Evolutionary conservation across 1,140 invertebrate genomes (phyloP).

Genomic region (Piezodorus guildinii): DNA sequence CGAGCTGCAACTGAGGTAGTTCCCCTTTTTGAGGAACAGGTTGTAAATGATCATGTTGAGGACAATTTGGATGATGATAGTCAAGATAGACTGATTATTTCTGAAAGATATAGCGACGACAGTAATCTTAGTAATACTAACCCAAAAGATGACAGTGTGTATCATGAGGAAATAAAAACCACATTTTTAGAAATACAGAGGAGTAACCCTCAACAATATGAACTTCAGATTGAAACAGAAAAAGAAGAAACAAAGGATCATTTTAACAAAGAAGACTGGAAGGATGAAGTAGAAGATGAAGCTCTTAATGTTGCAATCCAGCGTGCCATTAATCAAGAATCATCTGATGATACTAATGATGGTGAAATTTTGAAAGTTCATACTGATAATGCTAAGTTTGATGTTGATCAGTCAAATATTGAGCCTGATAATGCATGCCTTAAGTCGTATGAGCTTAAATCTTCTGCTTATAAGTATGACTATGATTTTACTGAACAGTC

Average conservation of each 20-base stretch:
- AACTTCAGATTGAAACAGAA: conserved; percentile 4
- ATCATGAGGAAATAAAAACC: conserved; percentile 10
- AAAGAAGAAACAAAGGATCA: conserved; percentile 16
- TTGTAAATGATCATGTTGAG: conserved; percentile 11
- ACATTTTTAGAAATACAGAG: conserved; percentile 11
- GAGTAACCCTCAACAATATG: conserved; percentile 10
- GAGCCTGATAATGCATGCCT: no score
- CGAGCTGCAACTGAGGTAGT: conserved; percentile 8
- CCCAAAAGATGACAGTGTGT: conserved; percentile 14
- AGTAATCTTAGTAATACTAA: conserved; percentile 5
- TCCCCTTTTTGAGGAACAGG: conserved; percentile 5
- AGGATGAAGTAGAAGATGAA: conserved; percentile 19
- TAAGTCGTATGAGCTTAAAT: no score
- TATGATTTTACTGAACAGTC: conserved; percentile 27
- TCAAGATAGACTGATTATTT: conserved; percentile 15
- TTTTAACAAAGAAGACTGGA: conserved; percentile 12
- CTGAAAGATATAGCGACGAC: conserved; percentile 37
- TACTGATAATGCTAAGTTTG: no score
- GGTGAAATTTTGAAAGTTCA: background rate
- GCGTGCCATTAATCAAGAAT: conserved; percentile 17
- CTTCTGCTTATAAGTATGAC: no score
- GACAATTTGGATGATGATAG: conserved; percentile 31
- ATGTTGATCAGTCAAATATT: no score
- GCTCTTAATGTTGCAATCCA: conserved; percentile 20
- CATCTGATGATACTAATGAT: conserved; percentile 18